Evolutionary conservation across 1,140 invertebrate species (phyloP), one percentile per base, ranked within the genome.

Genomic region (Cataglyphis hispanica): DNA sequence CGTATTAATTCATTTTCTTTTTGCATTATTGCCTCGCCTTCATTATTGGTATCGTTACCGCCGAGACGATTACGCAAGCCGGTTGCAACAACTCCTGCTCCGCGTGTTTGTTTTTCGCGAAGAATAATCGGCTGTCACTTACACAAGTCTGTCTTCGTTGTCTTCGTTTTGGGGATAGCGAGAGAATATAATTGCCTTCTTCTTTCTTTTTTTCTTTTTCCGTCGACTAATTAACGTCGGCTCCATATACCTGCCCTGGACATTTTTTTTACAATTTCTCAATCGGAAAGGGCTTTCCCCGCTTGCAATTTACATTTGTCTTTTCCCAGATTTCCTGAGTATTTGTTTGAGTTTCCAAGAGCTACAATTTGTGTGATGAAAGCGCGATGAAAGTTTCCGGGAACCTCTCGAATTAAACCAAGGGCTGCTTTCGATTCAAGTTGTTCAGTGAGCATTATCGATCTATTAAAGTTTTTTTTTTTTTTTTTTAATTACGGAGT

Each of bases 91-190:
- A 70, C n/a, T 27, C 19, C 43, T 72, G 75, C 72, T 37, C 53
- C 34, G 77, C 37, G 37, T 81, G 66, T 81, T 81, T 78, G 76
- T 78, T 72, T 72, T 70, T 25, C 66, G 11, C 34, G 34, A 19
- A 60, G 46, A 80, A 70, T 81, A 81, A 81, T 81, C 67, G 66
- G 58, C 78, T 72, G 66, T 81, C 78, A 72, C 66, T 53, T 69
- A 81, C 78, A 81, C 50, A 60, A 11, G 22, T 25, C 50, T 56
- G 64, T 81, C n/a, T n/a, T n/a, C 43, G 43, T 16, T 63, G 34
- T 31, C 22, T 53, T 72, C 78, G 66, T 58, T 43, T 37, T 25
- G 66, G 50, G 66, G 50, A 81, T 25, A 67, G 31, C 31, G 37
- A 43, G n/a, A 70, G 27, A 16, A 50, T 46, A 63, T 63, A 84